phyloP scores from a whole-genome alignment of 2,888 invertebrate species.

The Anagyrus pseudococci region DNA sequence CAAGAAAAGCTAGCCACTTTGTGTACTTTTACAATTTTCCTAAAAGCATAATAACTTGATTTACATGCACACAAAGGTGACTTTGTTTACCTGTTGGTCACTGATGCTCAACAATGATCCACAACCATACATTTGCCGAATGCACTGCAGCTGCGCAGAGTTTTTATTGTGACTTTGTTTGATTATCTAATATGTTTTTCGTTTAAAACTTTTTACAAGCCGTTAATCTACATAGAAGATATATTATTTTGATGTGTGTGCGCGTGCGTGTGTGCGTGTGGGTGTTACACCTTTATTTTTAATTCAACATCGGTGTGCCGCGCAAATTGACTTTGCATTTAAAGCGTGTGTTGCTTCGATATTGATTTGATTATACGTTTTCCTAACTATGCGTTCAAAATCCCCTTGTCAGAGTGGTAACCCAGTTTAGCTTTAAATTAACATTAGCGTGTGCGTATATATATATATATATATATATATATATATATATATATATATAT shows the following conservation, averaged over 20 bases:
- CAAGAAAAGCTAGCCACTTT: background rate
- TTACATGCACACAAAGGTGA: constrained; percentile 14
- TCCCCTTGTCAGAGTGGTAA: constrained; percentile 23
- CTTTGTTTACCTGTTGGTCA: background rate
- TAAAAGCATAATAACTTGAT: constrained; percentile 18
- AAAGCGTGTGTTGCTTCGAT: constrained; percentile 19
- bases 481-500: no score
- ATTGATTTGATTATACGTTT: constrained; percentile 11
- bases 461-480: no score
- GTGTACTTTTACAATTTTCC: background rate
- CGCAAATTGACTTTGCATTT: constrained; percentile 17
- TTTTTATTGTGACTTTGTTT: constrained; percentile 37
- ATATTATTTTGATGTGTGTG: constrained; percentile 16
- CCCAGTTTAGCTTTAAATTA: constrained; percentile 13
- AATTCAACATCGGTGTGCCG: constrained; percentile 12
- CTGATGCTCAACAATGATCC: constrained; percentile 6
- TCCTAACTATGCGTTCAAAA: constrained; percentile 4
- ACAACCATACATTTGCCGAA: constrained; percentile 17
- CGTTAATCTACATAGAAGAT: constrained; percentile 3
- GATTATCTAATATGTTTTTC: constrained; percentile 17
- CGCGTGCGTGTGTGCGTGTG: constrained; percentile 11
- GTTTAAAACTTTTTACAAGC: constrained; percentile 4
- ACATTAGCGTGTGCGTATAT: no score
- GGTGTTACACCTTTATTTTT: background rate
- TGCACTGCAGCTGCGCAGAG: constrained; percentile 35